Evolutionary conservation across 2,797 vertebrate genomes (phyloP).

Genomic region (Falco rusticolus): DNA sequence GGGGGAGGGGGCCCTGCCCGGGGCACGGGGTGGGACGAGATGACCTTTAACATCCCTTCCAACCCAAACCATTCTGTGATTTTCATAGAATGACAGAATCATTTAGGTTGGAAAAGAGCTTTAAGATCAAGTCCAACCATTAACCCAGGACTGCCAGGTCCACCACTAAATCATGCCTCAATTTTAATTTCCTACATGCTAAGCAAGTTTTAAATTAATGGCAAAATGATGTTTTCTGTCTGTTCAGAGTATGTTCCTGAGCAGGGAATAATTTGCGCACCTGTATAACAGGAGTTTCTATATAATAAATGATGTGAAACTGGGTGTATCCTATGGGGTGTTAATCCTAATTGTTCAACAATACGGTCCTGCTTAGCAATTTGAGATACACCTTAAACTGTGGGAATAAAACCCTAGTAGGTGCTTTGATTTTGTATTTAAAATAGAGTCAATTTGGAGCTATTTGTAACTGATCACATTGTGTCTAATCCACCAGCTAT

Average conservation of each 20-base stretch:
- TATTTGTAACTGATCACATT: neutral
- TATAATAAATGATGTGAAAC: neutral
- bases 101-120: no score
- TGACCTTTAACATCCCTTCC: no score
- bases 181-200: neutral
- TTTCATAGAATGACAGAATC: no score
- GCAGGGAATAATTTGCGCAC: neutral
- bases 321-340: neutral
- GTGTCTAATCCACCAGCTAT: neutral
- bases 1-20: no score
- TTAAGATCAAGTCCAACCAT: no score
- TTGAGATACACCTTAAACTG: neutral
- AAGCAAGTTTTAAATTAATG: neutral
- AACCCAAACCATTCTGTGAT: no score
- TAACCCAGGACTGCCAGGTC: no score
- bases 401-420: neutral
- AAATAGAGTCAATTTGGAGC: neutral
- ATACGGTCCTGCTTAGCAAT: neutral
- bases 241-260: neutral
- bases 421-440: neutral
- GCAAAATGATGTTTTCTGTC: neutral
- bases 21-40: no score
- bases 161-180: no score
- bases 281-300: neutral
- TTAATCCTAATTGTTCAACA: neutral